phyloP scores from a whole-genome alignment of 2,797 vertebrate species.

The Macroramphosus scolopax region DNA sequence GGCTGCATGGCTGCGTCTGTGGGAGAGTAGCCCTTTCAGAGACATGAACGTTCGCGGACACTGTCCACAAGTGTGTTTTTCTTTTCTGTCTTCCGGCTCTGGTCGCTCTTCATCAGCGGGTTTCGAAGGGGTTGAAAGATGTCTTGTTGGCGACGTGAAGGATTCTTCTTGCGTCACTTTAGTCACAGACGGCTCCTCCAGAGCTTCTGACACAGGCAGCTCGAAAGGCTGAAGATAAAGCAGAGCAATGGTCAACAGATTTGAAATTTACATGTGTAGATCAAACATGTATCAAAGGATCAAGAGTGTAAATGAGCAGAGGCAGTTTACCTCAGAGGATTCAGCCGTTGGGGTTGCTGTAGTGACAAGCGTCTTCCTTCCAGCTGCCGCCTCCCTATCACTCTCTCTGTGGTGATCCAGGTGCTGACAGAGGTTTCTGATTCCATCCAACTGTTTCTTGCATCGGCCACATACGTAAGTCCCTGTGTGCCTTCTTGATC shows the following conservation, averaged over 20 bases:
- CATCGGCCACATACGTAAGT: constrained; percentile 85
- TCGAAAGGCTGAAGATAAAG: constrained; percentile 35
- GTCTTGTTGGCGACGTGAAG: constrained; percentile 7
- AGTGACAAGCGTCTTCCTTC: constrained; percentile 67
- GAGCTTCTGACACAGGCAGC: constrained; percentile 3
- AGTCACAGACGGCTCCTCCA: constrained; percentile 18
- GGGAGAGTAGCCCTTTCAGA: constrained; percentile 85
- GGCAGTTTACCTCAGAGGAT: constrained; percentile 77
- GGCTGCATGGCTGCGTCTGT: constrained; percentile 88
- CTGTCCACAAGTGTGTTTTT: constrained; percentile 79
- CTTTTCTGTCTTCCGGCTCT: constrained; percentile 24
- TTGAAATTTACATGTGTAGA: too few species aligned
- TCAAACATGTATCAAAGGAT: constrained; percentile 1
- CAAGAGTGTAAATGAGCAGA: background rate
- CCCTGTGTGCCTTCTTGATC: constrained; percentile 62
- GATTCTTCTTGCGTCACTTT: constrained; percentile 1
- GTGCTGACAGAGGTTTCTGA: constrained; percentile 78
- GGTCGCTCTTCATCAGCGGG: constrained; percentile 21
- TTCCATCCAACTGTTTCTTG: constrained; percentile 76
- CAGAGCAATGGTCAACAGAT: background rate
- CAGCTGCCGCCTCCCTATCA: constrained; percentile 71
- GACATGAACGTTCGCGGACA: constrained; percentile 86
- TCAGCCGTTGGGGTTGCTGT: constrained; percentile 73
- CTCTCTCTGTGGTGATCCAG: constrained; percentile 82
- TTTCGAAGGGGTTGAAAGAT: background rate